phyloP scores from a whole-genome alignment of 1,140 invertebrate species.

The Ceratina calcarata region DNA sequence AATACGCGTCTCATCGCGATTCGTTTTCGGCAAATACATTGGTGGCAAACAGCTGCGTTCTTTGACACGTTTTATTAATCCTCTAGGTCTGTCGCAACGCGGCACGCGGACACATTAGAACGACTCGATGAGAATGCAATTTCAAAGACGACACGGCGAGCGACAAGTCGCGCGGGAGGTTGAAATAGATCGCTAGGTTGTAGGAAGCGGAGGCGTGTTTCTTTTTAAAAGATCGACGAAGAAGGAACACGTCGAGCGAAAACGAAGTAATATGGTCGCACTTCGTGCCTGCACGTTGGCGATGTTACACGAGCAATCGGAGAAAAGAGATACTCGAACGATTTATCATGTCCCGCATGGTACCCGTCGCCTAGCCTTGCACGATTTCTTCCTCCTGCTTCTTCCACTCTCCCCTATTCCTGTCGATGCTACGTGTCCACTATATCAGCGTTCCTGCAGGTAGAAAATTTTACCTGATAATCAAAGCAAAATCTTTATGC shows the following conservation, averaged over 20 bases:
- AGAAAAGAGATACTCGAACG: conserved; percentile 42
- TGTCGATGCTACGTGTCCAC: not conserved
- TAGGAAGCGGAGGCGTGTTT: not conserved
- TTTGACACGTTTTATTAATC: not conserved
- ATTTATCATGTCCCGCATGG: conserved; percentile 44
- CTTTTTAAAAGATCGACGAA: conserved; percentile 3
- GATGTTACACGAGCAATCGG: conserved; percentile 40
- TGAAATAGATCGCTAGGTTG: not conserved
- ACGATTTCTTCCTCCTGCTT: not conserved
- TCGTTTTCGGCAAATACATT: too few species aligned
- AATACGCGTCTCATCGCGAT: too few species aligned
- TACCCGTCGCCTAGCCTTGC: not conserved
- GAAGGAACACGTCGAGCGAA: conserved; percentile 22
- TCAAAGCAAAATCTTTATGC: not conserved
- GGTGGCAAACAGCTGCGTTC: too few species aligned
- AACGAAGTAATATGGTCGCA: conserved; percentile 39
- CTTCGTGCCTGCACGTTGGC: conserved; percentile 25
- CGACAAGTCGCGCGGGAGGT: not conserved
- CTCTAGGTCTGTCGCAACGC: too few species aligned
- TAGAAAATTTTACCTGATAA: conserved; percentile 7
- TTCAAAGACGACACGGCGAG: not conserved
- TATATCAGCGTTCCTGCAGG: not conserved
- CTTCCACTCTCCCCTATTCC: not conserved
- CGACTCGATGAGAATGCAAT: conserved; percentile 10
- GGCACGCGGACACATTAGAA: not conserved